Base-by-base conservation (phyloP, 2,888 invertebrate genomes). In the Eledone cirrhosa region DNA sequence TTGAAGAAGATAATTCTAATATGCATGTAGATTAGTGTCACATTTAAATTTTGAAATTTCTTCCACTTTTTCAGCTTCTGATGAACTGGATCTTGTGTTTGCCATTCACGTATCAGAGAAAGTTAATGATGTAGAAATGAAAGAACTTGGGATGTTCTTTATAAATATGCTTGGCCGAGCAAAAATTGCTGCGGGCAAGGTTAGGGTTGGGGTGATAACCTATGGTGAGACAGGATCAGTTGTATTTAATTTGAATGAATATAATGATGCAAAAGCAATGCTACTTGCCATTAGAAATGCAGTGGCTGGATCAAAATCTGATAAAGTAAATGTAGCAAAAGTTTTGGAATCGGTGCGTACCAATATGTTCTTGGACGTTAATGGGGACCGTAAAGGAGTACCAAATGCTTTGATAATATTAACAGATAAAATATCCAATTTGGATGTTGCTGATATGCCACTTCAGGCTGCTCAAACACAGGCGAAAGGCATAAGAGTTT, bases 391-490 rank as follows among this genome's bases (percentile, higher is more conserved):
- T n/a, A 79, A 80, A 19, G 80, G 80, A 29, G 86, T 84, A 11
- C 86, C 86, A 1, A 85, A 86, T 63, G 86, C 84, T 14, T 78
- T 85, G 5, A 81, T 88, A 53, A 80, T 87, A 69, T 81, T 87
- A 27, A 86, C 87, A 0, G 87, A 87, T 78, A 77, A 82, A 11
- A 72, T 81, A 19, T 85, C 86, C 1, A 80, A 75, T 16, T 80
- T 80, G 2, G 72, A 82, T 19, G 33, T 77, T 11, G 63, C 65
- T n/a, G 69, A 77, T 0, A 48, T 83, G 11, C 41, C 41, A n/a
- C 47, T 78, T 31, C 81, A 82, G 29, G 80, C 81, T 8, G 74
- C 76, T 4, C 31, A 53, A 16, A 83, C 76, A 11, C 80, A 78
- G 27, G 82, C 84, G 53, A 33, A 65, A 8, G 84, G 84, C 2